A percentile compares a stretch with the other conserved stretches of the same genome.
Evolutionary conservation across 2,113 vertebrate species (phyloP).

Genomic region (Pristiophorus japonicus): DNA sequence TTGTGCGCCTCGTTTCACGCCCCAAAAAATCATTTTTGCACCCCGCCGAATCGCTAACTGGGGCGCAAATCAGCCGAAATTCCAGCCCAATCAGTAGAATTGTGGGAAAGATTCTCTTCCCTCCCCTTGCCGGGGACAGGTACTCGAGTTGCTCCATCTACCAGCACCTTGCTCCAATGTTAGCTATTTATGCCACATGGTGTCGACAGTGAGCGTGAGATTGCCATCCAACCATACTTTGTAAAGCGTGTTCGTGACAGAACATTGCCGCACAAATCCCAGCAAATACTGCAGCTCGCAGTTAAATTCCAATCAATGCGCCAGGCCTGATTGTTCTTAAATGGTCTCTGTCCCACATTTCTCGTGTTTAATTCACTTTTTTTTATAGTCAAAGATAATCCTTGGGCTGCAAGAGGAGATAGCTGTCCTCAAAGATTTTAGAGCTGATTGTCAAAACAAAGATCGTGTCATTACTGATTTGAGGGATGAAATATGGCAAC

Average conservation of each 20-base stretch:
- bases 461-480: neutral
- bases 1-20: no score
- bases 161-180: neutral
- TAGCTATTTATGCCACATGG: neutral
- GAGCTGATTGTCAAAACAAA: neutral
- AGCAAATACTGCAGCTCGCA: neutral
- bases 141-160: neutral
- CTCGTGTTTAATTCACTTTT: neutral
- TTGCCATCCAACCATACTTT: neutral
- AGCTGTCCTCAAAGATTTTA: neutral
- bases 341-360: neutral
- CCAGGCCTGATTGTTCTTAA: neutral
- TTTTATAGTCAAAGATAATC: neutral
- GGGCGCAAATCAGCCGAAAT: no score
- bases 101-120: neutral
- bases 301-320: no score
- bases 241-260: neutral
- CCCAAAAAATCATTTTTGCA: no score
- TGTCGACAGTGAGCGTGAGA: neutral
- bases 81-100: no score
- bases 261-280: neutral
- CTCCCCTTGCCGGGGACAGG: neutral
- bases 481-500: slow-evolving; percentile 4
- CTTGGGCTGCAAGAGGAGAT: neutral
- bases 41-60: no score